Percentiles rank a stretch among this genome's conserved stretches.
These are phyloP conservation scores for Gallinago solitaria DNA, from an alignment of 2,797 vertebrate genomes.

Conservation along the genomic window DNA sequence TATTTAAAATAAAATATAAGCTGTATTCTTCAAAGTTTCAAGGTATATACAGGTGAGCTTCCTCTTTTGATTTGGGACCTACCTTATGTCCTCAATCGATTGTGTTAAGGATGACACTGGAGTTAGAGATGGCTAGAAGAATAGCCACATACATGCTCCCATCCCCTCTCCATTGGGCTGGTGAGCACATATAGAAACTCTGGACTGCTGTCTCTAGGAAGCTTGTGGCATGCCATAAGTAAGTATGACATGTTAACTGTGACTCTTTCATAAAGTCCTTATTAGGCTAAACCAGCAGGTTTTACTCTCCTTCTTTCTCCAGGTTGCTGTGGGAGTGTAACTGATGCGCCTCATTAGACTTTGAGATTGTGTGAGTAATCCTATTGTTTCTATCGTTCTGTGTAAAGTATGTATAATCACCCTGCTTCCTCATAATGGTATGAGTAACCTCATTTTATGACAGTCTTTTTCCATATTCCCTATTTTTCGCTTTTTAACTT, in stretches of 20 bases:
- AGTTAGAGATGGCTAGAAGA: not conserved
- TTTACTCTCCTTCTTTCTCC: constrained; percentile 40
- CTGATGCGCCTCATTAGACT: constrained; percentile 56
- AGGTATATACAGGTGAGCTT: not conserved
- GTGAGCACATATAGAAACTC: not conserved
- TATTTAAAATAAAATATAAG: not conserved
- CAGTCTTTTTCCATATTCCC: constrained; percentile 30
- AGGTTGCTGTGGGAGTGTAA: constrained; percentile 64
- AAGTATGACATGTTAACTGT: not conserved
- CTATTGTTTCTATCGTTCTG: constrained; percentile 44
- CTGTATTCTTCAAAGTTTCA: not conserved
- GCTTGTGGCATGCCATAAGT: not conserved
- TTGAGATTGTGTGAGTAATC: constrained; percentile 63
- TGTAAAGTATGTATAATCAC: constrained; percentile 50
- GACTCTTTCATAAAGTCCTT: not conserved
- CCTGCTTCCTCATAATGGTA: constrained; percentile 52
- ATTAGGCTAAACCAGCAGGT: constrained; percentile 26
- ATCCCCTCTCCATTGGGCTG: not conserved
- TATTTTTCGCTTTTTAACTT: constrained; percentile 13
- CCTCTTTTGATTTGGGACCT: not conserved
- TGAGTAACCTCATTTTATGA: constrained; percentile 61
- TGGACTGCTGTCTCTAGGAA: not conserved
- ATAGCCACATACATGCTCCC: not conserved
- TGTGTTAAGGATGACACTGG: not conserved
- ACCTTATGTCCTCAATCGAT: not conserved